Conservation (phyloP, 2,797 vertebrate species). For the Cirrhinus molitorella region DNA sequence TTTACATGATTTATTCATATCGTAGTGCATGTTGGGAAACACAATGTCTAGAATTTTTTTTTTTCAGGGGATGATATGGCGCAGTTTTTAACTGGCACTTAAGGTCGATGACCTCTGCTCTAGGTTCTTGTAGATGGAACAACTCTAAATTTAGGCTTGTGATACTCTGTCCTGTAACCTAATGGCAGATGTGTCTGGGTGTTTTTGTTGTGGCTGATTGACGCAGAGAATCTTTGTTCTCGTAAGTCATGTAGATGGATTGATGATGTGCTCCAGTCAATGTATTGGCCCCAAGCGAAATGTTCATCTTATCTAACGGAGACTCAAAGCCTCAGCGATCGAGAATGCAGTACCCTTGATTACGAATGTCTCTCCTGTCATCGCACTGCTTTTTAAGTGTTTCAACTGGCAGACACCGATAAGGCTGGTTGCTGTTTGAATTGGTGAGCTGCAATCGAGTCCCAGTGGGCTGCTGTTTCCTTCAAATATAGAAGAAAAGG, state of each 20-base stretch:
- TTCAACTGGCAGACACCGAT: constrained; percentile 32
- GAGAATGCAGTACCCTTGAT: constrained; percentile 29
- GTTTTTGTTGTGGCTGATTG: constrained; percentile 17
- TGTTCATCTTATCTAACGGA: constrained; percentile 15
- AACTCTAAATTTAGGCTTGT: not conserved
- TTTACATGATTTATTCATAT: constrained; percentile 2
- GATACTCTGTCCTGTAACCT: not conserved
- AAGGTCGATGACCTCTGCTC: constrained; percentile 4
- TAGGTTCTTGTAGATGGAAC: not conserved
- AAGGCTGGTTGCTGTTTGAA: constrained; percentile 33
- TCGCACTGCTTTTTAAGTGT: constrained; percentile 31
- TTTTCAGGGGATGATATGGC: not conserved
- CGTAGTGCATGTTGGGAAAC: not conserved
- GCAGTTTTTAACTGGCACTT: not conserved
- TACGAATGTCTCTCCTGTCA: constrained; percentile 38
- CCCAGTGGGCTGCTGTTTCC: not conserved
- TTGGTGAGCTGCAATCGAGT: constrained; percentile 10
- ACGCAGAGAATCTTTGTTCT: not conserved
- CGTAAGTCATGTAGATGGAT: constrained; percentile 13
- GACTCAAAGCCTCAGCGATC: constrained; percentile 33
- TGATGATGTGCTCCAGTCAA: constrained; percentile 33
- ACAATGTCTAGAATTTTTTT: no score
- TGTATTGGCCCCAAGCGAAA: constrained; percentile 7
- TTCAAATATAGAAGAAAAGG: constrained; percentile 24
- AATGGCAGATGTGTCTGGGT: not conserved